Evolutionary conservation across 64 coral and sea anemone genomes (phyloP).

Genomic region (Catalaphyllia jardinei): DNA sequence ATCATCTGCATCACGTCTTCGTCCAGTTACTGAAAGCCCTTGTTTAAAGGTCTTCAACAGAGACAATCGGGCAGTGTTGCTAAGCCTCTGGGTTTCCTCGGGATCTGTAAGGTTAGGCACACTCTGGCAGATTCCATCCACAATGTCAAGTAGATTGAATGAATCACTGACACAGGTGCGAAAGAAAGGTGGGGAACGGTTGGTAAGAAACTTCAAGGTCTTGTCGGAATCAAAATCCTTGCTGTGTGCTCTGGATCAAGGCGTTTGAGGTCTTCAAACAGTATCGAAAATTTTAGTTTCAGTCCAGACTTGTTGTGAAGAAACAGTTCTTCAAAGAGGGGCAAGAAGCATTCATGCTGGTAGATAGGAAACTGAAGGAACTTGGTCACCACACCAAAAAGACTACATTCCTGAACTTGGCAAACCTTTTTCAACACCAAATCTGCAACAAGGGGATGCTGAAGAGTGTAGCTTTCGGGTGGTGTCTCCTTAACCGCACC

Average conservation of each 20-base stretch:
- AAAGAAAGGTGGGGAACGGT: slow-evolving; percentile 43
- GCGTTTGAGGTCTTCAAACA: slow-evolving; percentile 59
- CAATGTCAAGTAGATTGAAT: slow-evolving; percentile 60
- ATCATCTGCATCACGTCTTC: slow-evolving; percentile 32
- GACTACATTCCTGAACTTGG: background rate
- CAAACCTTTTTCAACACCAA: slow-evolving; percentile 36
- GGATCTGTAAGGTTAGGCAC: slow-evolving; percentile 61
- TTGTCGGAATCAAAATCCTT: slow-evolving; percentile 32
- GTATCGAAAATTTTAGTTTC: slow-evolving; percentile 60
- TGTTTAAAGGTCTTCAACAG: slow-evolving; percentile 44
- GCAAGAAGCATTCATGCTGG: slow-evolving; percentile 30
- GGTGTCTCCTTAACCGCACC: background rate
- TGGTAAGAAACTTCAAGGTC: slow-evolving; percentile 41
- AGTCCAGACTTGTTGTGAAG: slow-evolving; percentile 18
- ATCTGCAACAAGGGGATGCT: slow-evolving; percentile 72
- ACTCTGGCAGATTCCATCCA: slow-evolving; percentile 62
- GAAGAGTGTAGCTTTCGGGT: slow-evolving; percentile 61
- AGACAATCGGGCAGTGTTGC: slow-evolving; percentile 30
- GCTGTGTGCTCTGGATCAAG: slow-evolving; percentile 31
- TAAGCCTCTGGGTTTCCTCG: slow-evolving; percentile 50
- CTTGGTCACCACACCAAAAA: slow-evolving; percentile 23
- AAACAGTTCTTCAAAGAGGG: slow-evolving; percentile 64
- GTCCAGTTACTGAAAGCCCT: background rate
- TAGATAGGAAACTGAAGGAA: slow-evolving; percentile 69
- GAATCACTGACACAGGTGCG: slow-evolving; percentile 61